Evolutionary conservation across 2,888 invertebrate species (phyloP).

Genomic region (Pristionchus entomophagus): DNA sequence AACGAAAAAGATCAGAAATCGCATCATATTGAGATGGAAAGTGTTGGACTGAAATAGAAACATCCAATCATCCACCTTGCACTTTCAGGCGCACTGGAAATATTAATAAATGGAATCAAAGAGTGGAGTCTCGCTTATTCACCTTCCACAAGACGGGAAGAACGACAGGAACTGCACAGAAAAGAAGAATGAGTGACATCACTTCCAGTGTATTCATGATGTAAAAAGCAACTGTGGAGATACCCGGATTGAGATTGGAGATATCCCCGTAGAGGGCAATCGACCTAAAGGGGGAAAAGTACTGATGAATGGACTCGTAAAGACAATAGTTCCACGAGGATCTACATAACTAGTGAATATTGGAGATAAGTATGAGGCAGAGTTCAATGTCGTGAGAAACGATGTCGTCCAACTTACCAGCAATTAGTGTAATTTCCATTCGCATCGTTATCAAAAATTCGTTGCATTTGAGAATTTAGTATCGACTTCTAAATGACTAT

Average conservation of each 20-base stretch:
- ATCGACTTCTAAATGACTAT: no score
- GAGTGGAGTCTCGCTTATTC: no score
- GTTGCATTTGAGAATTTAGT: not conserved
- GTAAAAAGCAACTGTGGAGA: not conserved
- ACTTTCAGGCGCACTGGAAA: no score
- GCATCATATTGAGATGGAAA: slow-evolving; percentile 43
- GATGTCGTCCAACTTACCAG: no score
- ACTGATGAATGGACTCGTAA: no score
- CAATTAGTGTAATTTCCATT: not conserved
- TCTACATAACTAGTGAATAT: no score
- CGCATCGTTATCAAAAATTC: not conserved
- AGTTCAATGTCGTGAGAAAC: no score
- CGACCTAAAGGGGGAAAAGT: not conserved
- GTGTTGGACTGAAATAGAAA: slow-evolving; percentile 9
- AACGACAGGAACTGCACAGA: not conserved
- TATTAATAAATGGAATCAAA: no score
- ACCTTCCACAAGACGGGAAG: slow-evolving; percentile 17
- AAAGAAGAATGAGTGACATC: not conserved
- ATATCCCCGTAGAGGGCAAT: not conserved
- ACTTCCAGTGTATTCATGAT: slow-evolving; percentile 23
- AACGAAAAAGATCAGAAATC: slow-evolving; percentile 25
- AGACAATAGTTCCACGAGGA: no score
- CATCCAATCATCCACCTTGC: not conserved
- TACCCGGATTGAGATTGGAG: not conserved
- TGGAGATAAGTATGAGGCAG: no score